These are phyloP conservation scores for Nyctalus aviator DNA, from an alignment of 2,797 vertebrate species.

Conservation along the genomic window DNA sequence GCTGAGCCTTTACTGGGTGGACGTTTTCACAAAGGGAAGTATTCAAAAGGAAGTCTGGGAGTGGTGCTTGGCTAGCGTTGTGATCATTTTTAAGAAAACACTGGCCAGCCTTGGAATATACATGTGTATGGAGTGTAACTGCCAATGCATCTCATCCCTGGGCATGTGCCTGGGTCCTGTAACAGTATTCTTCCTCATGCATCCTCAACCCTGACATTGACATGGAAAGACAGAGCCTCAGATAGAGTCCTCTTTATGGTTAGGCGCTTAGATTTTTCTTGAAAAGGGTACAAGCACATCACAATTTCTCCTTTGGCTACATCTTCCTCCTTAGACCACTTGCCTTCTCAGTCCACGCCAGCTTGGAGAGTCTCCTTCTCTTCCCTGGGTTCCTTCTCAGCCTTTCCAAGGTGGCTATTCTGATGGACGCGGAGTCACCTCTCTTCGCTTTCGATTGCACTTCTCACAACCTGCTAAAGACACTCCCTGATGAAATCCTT, in stretches of 20 bases:
- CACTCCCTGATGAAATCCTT: background rate
- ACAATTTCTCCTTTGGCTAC: background rate
- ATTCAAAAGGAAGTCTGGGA: background rate
- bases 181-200: background rate
- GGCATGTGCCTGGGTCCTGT: background rate
- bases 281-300: background rate
- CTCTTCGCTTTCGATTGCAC: background rate
- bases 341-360: background rate
- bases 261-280: background rate
- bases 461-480: background rate
- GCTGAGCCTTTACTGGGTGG: background rate
- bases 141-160: background rate
- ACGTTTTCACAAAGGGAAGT: background rate
- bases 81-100: background rate
- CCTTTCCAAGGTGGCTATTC: background rate
- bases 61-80: background rate
- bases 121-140: background rate
- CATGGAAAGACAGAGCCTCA: background rate
- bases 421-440: background rate
- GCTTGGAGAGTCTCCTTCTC: background rate
- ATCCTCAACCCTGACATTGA: background rate
- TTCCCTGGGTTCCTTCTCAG: background rate
- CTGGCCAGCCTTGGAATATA: background rate
- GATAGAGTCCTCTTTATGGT: background rate
- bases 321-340: background rate